Evolutionary conservation across 2,113 vertebrate species (phyloP).

Genomic region (Apodemus speciosus): DNA sequence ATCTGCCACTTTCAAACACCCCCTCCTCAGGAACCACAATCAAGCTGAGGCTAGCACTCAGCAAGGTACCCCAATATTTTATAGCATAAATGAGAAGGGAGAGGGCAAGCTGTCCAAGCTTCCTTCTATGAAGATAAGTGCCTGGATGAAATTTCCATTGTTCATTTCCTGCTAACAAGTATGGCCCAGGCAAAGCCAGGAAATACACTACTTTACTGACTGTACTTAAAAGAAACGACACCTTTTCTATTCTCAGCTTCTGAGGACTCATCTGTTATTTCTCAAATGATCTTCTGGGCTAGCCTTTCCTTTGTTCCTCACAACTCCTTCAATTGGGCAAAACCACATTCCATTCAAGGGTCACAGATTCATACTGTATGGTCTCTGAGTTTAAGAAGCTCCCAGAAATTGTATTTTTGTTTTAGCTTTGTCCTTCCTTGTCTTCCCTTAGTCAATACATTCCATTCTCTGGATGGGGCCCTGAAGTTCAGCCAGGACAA

Average conservation of each 20-base stretch:
- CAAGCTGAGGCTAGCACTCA: no score
- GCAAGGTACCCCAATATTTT: not conserved
- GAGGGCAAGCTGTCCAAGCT: not conserved
- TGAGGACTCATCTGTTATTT: not conserved
- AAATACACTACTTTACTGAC: not conserved
- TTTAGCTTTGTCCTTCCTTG: not conserved
- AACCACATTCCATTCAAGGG: not conserved
- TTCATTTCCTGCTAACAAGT: not conserved
- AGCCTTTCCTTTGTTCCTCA: no score
- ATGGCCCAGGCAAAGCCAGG: not conserved
- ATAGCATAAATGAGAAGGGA: not conserved
- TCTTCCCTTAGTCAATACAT: not conserved
- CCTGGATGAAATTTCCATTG: not conserved
- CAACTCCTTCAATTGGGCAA: not conserved
- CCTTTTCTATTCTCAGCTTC: not conserved
- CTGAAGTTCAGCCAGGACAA: not conserved
- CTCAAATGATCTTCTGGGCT: not conserved
- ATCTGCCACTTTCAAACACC: no score
- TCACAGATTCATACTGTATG: not conserved
- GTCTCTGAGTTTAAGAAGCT: not conserved
- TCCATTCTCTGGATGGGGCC: not conserved
- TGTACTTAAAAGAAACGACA: not conserved
- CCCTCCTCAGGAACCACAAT: no score
- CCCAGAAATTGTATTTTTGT: not conserved
- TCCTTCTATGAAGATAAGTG: not conserved